Percentiles rank a stretch among this genome's conserved stretches.
phyloP scores from a whole-genome alignment of 2,113 vertebrate species.

The Tapirus terrestris region DNA sequence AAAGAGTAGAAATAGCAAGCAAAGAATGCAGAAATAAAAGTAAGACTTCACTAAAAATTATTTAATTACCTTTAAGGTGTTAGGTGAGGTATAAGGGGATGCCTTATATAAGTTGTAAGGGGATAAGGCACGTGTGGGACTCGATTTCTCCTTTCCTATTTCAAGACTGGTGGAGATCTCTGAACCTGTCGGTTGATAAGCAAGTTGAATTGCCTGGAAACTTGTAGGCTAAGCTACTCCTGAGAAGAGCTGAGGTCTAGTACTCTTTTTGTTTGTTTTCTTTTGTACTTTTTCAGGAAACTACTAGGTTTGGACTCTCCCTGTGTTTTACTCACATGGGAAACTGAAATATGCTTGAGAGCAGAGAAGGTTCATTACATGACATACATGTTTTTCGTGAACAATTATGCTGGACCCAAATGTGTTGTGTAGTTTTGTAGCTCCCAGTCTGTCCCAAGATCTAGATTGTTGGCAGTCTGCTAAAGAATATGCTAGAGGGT shows the following conservation, averaged over 20 bases:
- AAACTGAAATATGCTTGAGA: conserved; percentile 22
- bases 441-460: background rate
- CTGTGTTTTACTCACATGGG: background rate
- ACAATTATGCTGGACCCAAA: background rate
- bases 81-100: background rate
- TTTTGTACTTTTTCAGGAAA: background rate
- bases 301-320: background rate
- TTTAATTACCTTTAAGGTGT: background rate
- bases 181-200: background rate
- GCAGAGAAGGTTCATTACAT: background rate
- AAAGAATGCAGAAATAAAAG: background rate
- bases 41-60: background rate
- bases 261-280: background rate
- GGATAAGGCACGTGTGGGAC: background rate
- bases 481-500: background rate
- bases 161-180: background rate
- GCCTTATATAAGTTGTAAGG: background rate
- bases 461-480: background rate
- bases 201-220: background rate
- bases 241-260: background rate
- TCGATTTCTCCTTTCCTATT: background rate
- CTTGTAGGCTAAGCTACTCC: background rate
- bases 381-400: conserved; percentile 8
- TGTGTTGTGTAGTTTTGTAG: background rate
- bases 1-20: background rate